These are phyloP conservation scores for Drosophila heteroneura DNA, from an alignment of 2,888 invertebrate species.

Conservation along the genomic window DNA sequence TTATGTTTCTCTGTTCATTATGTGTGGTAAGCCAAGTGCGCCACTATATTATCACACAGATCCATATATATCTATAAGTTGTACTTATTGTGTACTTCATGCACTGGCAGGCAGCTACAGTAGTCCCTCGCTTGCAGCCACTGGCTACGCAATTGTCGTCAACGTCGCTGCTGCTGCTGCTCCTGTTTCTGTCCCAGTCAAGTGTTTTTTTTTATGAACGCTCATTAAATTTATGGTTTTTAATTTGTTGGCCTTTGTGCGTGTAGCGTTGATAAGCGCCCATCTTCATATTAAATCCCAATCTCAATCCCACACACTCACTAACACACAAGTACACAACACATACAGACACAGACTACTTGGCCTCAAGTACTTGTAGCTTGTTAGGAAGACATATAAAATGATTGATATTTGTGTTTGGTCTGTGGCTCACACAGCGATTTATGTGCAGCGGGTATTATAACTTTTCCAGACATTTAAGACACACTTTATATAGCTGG, in stretches of 20 bases:
- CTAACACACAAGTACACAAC: conserved; percentile 1
- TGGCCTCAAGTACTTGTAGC: conserved; percentile 47
- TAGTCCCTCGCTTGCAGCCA: conserved; percentile 23
- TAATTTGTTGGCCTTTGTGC: conserved; percentile 68
- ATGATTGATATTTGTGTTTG: conserved; percentile 51
- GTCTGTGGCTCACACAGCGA: conserved; percentile 18
- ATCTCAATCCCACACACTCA: conserved; percentile 34
- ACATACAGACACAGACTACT: conserved; percentile 15
- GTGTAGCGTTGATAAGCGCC: conserved; percentile 47
- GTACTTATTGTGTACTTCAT: conserved; percentile 35
- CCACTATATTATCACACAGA: conserved; percentile 60
- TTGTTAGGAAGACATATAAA: conserved; percentile 48
- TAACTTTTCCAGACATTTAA: conserved; percentile 13
- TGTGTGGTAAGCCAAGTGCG: conserved; percentile 59
- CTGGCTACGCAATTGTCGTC: conserved; percentile 36
- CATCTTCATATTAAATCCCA: conserved; percentile 36
- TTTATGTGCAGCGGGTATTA: conserved; percentile 23
- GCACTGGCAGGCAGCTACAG: conserved; percentile 26
- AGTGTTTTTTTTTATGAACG: conserved; percentile 74
- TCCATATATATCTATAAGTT: conserved; percentile 56
- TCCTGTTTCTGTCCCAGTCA: conserved; percentile 49
- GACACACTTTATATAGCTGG: background rate
- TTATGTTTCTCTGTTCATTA: conserved; percentile 33
- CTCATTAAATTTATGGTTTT: conserved; percentile 80
- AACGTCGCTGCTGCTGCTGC: conserved; percentile 18